These are phyloP conservation scores for Drosophila picticornis DNA, from an alignment of 2,888 invertebrate genomes.

Conservation along the genomic window DNA sequence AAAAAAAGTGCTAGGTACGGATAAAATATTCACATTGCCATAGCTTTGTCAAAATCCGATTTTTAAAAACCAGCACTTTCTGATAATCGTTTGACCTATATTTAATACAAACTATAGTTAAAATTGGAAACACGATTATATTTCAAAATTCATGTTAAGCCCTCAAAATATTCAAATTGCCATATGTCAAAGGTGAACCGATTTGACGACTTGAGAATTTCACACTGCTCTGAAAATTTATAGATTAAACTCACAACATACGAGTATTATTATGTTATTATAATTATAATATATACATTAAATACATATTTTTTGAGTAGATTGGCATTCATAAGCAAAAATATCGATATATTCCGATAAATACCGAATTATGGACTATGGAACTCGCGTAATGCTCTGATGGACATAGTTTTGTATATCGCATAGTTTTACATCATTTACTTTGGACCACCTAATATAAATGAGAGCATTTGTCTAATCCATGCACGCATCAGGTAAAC, in stretches of 20 bases:
- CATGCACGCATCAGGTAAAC: not conserved
- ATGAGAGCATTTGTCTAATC: not conserved
- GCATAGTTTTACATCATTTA: not conserved
- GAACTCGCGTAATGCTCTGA: not conserved
- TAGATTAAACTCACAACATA: not conserved
- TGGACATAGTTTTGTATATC: not conserved
- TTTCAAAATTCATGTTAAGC: not conserved
- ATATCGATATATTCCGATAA: constrained; percentile 3
- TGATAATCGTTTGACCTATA: not conserved
- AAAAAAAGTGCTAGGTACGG: not conserved
- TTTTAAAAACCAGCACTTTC: not conserved
- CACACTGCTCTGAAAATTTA: not conserved
- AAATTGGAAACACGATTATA: not conserved
- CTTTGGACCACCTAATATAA: not conserved
- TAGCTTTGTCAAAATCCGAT: not conserved
- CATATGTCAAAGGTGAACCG: not conserved
- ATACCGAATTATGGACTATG: not conserved
- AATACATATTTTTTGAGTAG: not conserved
- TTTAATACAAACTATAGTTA: not conserved
- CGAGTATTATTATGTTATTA: not conserved
- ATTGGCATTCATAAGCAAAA: not conserved
- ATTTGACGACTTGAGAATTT: not conserved
- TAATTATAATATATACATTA: not conserved
- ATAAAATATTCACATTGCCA: not conserved
- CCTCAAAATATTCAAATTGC: not conserved